Evolutionary conservation across 1,140 invertebrate species (phyloP), one percentile per base, ranked within the genome.

Genomic region (Drosophila nigrodunni): DNA sequence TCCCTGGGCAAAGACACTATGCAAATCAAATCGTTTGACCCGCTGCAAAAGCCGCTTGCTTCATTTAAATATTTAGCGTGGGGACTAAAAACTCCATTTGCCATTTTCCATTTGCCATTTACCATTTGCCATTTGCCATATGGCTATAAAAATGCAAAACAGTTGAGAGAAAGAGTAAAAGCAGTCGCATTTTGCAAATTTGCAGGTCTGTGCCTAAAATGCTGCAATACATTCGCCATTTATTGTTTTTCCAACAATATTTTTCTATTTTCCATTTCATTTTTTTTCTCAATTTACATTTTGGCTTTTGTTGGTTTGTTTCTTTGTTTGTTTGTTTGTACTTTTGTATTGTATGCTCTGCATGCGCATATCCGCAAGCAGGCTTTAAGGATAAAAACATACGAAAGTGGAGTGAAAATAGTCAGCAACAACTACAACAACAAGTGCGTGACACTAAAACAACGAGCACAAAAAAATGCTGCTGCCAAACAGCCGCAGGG

Each of bases 351-450:
- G 25, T 30, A 30, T 30, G 25, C 49, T 37, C 69, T 76, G 58
- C 77, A 76, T 71, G 59, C 78, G 85, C 80, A 80, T 89, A 89
- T 85, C 85, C 85, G 85, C 85, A 88, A 88, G 85, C 85, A 74
- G 81, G 78, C 85, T 89, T 89, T 89, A 76, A 75, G 85, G 85
- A 89, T 90, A 90, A 90, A 89, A 89, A 85, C 83, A 80, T 81
- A 75, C 78, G 66, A 89, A 89, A 90, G 78, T 81, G 78, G 86
- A 85, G 68, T 85, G 69, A 89, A 88, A 90, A 89, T 89, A 81
- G 86, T 81, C 82, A 68, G 44, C 55, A 77, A 69, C 59, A 59
- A 49, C 67, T 49, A 61, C 21, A 67, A 76, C 57, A 74, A 62
- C 46, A 73, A 73, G 37, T 55, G 55, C 64, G 58, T 66, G 35